A percentile compares a stretch with the other conserved stretches of the same genome.
phyloP scores from a whole-genome alignment of 2,113 vertebrate species.

The Daphoenositta chrysoptera region DNA sequence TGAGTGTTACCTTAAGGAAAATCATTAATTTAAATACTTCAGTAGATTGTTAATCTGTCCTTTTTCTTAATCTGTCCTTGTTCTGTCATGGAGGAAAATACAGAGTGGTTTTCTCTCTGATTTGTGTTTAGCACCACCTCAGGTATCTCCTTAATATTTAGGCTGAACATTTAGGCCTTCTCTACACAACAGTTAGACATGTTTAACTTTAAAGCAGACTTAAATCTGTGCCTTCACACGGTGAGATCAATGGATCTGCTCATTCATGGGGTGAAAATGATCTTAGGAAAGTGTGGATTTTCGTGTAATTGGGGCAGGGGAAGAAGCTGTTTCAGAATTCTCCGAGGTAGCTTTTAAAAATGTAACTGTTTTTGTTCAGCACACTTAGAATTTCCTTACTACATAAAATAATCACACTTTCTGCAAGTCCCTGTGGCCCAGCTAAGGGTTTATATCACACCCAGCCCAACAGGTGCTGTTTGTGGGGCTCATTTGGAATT shows the following conservation, averaged over 20 bases:
- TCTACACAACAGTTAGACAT: neutral
- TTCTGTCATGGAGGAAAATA: too few relatives aligned
- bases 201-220: neutral
- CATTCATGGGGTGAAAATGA: neutral
- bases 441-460: neutral
- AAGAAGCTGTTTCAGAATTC: neutral
- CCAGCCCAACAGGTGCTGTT: conserved; percentile 15
- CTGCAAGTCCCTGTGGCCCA: neutral
- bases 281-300: neutral
- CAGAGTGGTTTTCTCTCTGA: neutral
- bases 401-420: neutral
- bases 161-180: neutral
- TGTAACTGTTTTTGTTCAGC: neutral
- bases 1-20: neutral
- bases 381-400: neutral
- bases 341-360: neutral
- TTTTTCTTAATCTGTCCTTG: neutral
- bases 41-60: neutral
- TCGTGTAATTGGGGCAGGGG: neutral
- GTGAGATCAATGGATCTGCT: neutral
- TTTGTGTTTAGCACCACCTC: neutral
- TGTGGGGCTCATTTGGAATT: neutral
- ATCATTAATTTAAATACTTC: neutral
- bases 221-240: neutral
- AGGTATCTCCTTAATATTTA: neutral